phyloP scores from a whole-genome alignment of 2,797 vertebrate genomes.

The Anas capensis region DNA sequence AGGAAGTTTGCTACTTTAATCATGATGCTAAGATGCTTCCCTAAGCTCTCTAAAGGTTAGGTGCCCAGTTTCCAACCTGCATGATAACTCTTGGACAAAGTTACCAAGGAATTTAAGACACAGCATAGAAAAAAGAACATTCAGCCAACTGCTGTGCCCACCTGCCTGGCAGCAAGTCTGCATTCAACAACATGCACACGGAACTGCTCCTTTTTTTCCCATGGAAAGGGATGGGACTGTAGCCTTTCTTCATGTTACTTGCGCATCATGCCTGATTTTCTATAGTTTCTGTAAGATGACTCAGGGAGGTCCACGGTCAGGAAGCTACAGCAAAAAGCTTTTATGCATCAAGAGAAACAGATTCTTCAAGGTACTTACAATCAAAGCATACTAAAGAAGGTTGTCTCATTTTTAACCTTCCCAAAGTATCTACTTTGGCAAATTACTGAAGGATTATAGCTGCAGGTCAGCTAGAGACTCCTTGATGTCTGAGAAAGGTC shows the following conservation, averaged over 20 bases:
- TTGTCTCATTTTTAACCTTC: neutral
- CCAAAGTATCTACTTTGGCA: neutral
- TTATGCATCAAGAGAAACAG: neutral
- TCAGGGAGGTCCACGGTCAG: neutral
- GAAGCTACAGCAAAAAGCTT: neutral
- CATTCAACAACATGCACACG: neutral
- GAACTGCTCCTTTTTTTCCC: neutral
- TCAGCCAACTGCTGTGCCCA: neutral
- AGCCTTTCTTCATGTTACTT: neutral
- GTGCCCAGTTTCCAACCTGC: neutral
- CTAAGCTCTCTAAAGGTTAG: neutral
- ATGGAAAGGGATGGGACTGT: neutral
- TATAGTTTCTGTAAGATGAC: neutral
- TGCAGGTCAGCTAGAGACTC: neutral
- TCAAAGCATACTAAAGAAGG: neutral
- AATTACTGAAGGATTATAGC: neutral
- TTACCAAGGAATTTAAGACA: neutral
- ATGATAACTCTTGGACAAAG: neutral
- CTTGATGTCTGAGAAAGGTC: neutral
- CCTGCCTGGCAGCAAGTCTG: neutral
- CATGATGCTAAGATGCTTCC: neutral
- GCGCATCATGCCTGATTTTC: neutral
- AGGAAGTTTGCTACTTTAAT: neutral
- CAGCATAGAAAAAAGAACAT: neutral
- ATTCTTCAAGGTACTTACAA: neutral